Evolutionary conservation across 2,797 vertebrate genomes (phyloP), one percentile per base, ranked within the genome.

Genomic region (Salmo trutta): DNA sequence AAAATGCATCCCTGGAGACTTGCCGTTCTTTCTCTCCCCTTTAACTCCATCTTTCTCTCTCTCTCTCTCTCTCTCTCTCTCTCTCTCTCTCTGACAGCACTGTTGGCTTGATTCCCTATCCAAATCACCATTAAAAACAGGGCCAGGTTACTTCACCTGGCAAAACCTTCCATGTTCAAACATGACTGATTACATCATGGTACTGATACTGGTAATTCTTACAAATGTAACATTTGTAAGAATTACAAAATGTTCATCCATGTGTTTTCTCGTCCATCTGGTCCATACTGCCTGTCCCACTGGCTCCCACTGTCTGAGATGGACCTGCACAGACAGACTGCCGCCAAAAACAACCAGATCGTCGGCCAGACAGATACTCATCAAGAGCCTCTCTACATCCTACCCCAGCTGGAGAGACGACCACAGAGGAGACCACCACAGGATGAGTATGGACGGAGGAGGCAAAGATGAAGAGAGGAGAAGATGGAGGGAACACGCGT

Each of bases 1-100:
- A 93, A 93, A 92, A 94, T 93, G 89, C 91, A 91, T 90, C 93
- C 93, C 92, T 36, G 80, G 90, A 90, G 92, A 92, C 86, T 80
- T 65, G 68, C 84, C 87, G 87, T 89, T 90, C 24, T 88, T 87
- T 88, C 82, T 87, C 73, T 87, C 85, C 85, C 82, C 84, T 81
- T 82, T 79, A 75, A 86, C 84, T 79, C 84, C 80, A 86, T 83
- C 82, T 74, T 78, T 80, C 75, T 73, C 82, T 84, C 73, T 71
- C n/a, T n/a, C n/a, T n/a, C n/a, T n/a, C n/a, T 68, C 62, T 67
- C 68, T 53, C 53, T 52, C 24, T 67, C 36, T 53, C 33, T 52
- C 24, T 52, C 6, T 33, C 14, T 24, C 41, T 66, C 31, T 68
- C 69, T 66, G 19, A n/a, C 19, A n/a, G 56, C 56, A 21, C 56